phyloP scores from a whole-genome alignment of 2,888 invertebrate genomes.

The Macropis europaea region DNA sequence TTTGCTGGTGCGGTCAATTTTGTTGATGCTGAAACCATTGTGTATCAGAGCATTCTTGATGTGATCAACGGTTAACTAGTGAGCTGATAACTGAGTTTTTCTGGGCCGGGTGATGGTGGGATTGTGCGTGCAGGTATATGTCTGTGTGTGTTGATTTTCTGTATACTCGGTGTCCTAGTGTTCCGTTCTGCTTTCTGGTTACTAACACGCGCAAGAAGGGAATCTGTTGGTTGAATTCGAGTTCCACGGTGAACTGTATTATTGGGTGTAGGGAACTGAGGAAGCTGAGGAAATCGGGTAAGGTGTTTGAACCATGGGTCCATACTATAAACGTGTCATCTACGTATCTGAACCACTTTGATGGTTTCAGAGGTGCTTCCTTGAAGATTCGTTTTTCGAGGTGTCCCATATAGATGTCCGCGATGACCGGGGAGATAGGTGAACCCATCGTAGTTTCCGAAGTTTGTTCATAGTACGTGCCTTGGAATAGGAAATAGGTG shows the following conservation, averaged over 20 bases:
- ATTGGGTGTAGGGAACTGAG: neutral
- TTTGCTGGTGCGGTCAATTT: neutral
- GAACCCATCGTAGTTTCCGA: conserved; percentile 49
- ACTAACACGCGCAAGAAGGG: neutral
- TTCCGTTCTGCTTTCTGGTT: neutral
- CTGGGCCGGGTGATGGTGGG: neutral
- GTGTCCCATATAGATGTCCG: conserved; percentile 46
- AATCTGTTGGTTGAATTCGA: neutral
- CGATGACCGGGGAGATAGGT: conserved; percentile 46
- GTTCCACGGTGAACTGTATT: neutral
- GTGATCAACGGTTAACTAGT: neutral
- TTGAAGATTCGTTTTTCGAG: neutral
- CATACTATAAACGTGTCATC: neutral
- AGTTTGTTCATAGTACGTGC: neutral
- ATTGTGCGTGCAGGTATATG: neutral
- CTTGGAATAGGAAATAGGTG: too few relatives aligned
- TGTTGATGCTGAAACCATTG: neutral
- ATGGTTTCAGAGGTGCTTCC: neutral
- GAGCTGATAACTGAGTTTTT: neutral
- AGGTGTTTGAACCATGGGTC: neutral
- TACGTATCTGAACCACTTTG: too few relatives aligned
- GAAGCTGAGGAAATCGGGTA: neutral
- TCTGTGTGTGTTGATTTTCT: neutral
- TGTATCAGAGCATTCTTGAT: neutral
- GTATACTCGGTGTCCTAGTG: neutral